These are phyloP conservation scores for Myrmecophaga tridactyla DNA, from an alignment of 2,113 vertebrate genomes.

Conservation along the genomic window DNA sequence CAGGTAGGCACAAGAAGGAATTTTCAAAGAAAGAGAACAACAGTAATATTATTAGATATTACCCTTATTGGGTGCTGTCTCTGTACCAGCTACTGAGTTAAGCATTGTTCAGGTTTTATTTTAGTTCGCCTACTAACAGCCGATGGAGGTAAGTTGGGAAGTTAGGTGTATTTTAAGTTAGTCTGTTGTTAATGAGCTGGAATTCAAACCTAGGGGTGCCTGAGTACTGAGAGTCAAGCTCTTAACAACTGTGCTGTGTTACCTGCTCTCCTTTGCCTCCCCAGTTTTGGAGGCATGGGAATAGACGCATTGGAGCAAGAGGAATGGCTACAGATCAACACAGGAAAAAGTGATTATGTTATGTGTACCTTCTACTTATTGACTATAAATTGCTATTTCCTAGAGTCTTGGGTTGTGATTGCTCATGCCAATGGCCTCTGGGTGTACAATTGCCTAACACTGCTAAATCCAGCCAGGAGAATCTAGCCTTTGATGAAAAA, in stretches of 20 bases:
- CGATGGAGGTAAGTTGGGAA: background rate
- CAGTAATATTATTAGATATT: background rate
- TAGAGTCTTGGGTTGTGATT: background rate
- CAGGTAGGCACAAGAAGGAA: background rate
- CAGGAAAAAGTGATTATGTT: background rate
- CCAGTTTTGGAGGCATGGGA: background rate
- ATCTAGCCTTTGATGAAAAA: background rate
- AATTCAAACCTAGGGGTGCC: background rate
- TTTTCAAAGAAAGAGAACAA: background rate
- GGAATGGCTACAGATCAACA: background rate
- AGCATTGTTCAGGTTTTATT: background rate
- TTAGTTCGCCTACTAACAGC: background rate
- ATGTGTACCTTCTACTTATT: background rate
- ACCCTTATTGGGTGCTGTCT: background rate
- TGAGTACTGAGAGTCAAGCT: background rate
- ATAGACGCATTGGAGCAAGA: background rate
- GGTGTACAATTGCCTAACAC: background rate
- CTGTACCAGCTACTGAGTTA: background rate
- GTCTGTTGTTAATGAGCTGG: background rate
- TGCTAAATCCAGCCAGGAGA: background rate
- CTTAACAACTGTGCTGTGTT: background rate
- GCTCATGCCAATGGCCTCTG: background rate
- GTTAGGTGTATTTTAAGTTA: background rate
- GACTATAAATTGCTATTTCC: conserved; percentile 9
- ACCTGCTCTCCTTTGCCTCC: background rate